These are phyloP conservation scores for Xiphophorus birchmanni DNA, from an alignment of 2,797 vertebrate species.

Conservation along the genomic window DNA sequence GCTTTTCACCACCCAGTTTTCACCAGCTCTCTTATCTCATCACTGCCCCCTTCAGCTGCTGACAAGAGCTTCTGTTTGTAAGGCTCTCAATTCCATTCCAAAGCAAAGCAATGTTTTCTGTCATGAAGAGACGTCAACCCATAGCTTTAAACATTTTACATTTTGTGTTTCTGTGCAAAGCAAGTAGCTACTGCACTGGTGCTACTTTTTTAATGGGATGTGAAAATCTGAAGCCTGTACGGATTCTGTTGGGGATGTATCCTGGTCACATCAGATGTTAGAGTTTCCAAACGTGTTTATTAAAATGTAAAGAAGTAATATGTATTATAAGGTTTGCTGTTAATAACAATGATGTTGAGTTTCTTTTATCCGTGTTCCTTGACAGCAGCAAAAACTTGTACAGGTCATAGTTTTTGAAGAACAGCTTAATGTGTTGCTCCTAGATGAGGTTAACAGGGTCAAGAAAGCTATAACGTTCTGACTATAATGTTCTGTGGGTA, in stretches of 20 bases:
- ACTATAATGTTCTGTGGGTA: too few species aligned
- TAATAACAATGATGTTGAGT: not conserved
- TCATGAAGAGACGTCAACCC: constrained; percentile 5
- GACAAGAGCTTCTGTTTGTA: constrained; percentile 37
- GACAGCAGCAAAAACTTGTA: too few species aligned
- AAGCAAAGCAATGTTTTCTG: constrained; percentile 31
- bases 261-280: not conserved
- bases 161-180: constrained; percentile 22
- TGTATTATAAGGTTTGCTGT: not conserved
- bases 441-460: too few species aligned
- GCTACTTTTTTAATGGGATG: not conserved
- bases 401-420: too few species aligned
- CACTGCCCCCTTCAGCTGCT: constrained; percentile 21
- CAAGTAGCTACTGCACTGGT: not conserved
- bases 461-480: too few species aligned
- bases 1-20: constrained; percentile 7
- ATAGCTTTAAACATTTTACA: not conserved
- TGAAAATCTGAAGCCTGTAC: not conserved
- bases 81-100: constrained; percentile 18
- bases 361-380: too few species aligned
- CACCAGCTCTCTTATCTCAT: constrained; percentile 8
- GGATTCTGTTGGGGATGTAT: not conserved
- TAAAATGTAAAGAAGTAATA: not conserved
- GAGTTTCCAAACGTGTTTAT: not conserved
- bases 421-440: too few species aligned